phyloP scores from a whole-genome alignment of 2,888 invertebrate genomes.

The Xestia sexstrigata region DNA sequence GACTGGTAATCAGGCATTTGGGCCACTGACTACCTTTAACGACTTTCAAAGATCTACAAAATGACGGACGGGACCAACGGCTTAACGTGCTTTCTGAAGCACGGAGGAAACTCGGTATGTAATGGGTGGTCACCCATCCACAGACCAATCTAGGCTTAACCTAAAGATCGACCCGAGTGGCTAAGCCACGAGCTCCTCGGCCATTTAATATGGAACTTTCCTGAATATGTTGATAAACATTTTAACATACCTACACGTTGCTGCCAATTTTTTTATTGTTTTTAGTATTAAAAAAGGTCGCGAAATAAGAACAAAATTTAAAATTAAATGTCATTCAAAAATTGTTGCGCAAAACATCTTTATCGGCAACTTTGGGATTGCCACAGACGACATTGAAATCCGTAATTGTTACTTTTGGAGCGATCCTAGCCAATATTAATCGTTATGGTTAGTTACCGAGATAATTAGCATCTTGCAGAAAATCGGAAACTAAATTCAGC shows the following conservation, averaged over 20 bases:
- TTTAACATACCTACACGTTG: background rate
- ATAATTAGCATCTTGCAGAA: background rate
- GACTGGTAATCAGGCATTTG: too few relatives aligned
- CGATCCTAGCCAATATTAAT: background rate
- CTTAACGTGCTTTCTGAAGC: too few relatives aligned
- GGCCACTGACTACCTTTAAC: too few relatives aligned
- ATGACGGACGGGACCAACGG: too few relatives aligned
- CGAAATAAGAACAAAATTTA: slow-evolving; percentile 1
- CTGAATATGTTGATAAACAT: background rate
- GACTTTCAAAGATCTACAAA: too few relatives aligned
- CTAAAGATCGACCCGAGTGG: background rate
- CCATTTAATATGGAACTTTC: background rate
- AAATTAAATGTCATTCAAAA: background rate
- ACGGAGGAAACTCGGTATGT: too few relatives aligned
- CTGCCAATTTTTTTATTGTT: background rate
- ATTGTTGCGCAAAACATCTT: background rate
- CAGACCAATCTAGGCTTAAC: background rate
- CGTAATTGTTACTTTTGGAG: background rate
- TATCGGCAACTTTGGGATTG: background rate
- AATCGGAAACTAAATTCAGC: background rate
- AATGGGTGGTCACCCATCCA: background rate
- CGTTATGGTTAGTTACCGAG: background rate
- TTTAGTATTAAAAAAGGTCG: background rate
- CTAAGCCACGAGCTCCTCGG: too few relatives aligned
- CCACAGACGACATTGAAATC: background rate